Percentiles rank a stretch among this genome's conserved stretches.
These are phyloP conservation scores for Conger conger DNA, from an alignment of 2,113 vertebrate species.

Conservation along the genomic window DNA sequence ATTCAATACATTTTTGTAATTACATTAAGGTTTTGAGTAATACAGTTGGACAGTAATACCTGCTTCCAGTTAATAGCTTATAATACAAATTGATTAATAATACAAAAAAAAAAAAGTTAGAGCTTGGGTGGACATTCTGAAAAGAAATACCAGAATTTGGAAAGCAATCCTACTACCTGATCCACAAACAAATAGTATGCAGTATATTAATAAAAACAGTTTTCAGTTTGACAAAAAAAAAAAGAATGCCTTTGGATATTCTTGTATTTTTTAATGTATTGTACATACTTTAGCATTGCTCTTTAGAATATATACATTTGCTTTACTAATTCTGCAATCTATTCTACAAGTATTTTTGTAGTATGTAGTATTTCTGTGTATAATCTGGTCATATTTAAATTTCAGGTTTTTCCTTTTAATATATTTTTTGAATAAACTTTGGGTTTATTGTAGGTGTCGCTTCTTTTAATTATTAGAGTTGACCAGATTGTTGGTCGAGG, in stretches of 20 bases:
- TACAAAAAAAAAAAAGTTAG: neutral
- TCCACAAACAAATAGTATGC: too few species aligned
- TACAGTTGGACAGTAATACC: too few species aligned
- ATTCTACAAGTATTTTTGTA: too few species aligned
- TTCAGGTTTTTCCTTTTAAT: neutral
- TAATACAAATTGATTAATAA: neutral
- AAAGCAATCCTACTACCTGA: too few species aligned
- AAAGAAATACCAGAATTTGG: too few species aligned
- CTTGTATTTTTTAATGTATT: neutral
- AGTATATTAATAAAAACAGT: too few species aligned
- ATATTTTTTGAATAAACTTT: neutral
- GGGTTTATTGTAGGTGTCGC: constrained; percentile 34
- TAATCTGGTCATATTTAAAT: neutral
- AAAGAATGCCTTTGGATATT: neutral
- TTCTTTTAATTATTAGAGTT: constrained; percentile 74
- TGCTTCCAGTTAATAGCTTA: too few species aligned
- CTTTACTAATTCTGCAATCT: too few species aligned
- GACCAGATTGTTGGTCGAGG: constrained; percentile 97
- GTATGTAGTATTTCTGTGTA: neutral
- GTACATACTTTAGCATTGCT: neutral
- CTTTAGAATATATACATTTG: neutral
- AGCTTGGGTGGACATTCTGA: too few species aligned
- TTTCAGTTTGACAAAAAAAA: too few species aligned
- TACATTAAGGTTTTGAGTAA: too few species aligned
- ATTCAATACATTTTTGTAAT: too few species aligned